A percentile compares a stretch with the other conserved stretches of the same genome.
Evolutionary conservation across 2,797 vertebrate species (phyloP).

Genomic region (Myioborus melanocephalus): DNA sequence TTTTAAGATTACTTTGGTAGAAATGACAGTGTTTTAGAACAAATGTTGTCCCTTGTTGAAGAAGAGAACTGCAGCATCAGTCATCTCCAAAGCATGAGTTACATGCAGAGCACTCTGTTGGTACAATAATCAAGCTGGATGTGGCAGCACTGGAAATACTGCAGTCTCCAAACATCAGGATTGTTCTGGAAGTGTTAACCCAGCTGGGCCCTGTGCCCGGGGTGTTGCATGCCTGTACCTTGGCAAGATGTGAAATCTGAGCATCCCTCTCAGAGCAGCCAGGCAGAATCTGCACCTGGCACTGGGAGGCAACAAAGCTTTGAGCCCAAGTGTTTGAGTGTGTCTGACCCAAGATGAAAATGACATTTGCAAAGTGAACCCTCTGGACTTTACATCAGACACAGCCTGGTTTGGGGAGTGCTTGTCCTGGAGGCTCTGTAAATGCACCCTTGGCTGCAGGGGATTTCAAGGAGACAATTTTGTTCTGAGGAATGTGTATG

Average conservation of each 20-base stretch:
- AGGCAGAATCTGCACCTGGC: background rate
- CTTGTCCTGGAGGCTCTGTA: background rate
- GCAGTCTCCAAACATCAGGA: background rate
- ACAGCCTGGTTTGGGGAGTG: background rate
- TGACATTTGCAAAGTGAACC: background rate
- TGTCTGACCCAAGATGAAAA: background rate
- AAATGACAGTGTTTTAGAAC: constrained; percentile 46
- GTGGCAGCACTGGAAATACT: constrained; percentile 30
- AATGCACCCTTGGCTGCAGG: background rate
- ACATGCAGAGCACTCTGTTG: background rate
- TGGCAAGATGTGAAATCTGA: background rate
- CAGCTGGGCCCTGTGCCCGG: background rate
- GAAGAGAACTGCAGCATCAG: background rate
- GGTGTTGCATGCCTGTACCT: no score
- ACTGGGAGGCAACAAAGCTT: background rate
- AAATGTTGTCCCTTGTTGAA: constrained; percentile 28
- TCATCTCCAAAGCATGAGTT: background rate
- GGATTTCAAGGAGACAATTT: background rate
- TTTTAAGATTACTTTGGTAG: constrained; percentile 20
- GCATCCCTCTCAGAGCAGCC: background rate
- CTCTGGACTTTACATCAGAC: background rate
- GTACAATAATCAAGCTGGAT: background rate
- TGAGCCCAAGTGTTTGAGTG: background rate
- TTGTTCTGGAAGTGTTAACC: background rate
- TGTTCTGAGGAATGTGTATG: background rate